Evolutionary conservation across 2,113 vertebrate genomes (phyloP), one percentile per base, ranked within the genome.

Genomic region (Sinosuthora webbiana): DNA sequence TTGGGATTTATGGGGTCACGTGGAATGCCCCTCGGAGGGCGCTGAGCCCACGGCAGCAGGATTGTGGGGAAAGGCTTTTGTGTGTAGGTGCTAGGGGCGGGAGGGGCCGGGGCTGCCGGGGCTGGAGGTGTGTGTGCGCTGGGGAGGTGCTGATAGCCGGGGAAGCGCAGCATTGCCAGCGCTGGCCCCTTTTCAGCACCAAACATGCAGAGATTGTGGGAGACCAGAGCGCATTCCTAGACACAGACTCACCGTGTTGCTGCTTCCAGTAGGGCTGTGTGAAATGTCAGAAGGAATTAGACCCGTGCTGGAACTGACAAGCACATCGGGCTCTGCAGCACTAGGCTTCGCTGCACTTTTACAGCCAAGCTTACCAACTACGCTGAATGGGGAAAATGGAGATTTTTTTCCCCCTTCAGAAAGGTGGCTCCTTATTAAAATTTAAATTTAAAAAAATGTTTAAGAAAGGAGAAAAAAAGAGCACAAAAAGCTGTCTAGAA

Each of bases 231-330:
- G 15, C 98, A 97, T 98, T 98, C 98, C 98, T 97, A 98, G 98
- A 98, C 98, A 92, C 95, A 97, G 95, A 98, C 97, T 98, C 97
- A 98, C 96, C 92, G 97, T 64, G 71, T 81, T 76, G 94, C 96
- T 89, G 78, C 95, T 94, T 97, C 94, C 97, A 96, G 95, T 77
- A 53, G 92, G 95, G 97, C 96, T 97, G 96, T 97, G 95, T 95
- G 97, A 98, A 97, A 94, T 94, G 97, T 97, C 97, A 97, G 79
- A 93, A 96, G 97, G 97, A 98, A 96, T 97, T 97, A 97, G 63
- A 91, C 67, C 97, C 90, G 23, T 37, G 85, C 83, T 92, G 92
- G 93, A 93, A 15, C 7, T 84, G 94, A 83, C 86, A 22, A 22
- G 80, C 71, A 50, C 80, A 8, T 27, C 6, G 27, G 63, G 76